Evolutionary conservation across 2,888 invertebrate species (phyloP).

Genomic region (Hemistola chrysoprasaria): DNA sequence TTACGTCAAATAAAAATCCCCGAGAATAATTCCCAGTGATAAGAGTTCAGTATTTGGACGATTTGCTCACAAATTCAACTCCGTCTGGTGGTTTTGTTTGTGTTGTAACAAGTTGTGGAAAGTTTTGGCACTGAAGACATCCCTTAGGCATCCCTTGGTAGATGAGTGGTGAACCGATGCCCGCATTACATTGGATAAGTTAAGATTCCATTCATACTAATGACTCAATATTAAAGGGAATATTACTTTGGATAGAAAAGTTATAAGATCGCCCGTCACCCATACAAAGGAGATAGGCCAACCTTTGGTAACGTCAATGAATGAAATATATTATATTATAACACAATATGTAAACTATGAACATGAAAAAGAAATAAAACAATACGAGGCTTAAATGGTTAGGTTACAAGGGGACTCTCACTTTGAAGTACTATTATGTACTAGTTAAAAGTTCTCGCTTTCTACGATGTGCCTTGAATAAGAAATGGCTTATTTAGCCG

Average conservation of each 20-base stretch:
- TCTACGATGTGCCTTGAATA: slow-evolving; percentile 20
- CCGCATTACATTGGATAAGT: slow-evolving; percentile 23
- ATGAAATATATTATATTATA: no score
- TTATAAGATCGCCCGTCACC: no score
- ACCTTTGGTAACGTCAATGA: no score
- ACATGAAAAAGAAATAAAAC: no score
- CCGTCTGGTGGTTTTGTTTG: slow-evolving; percentile 43
- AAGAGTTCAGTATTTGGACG: slow-evolving; percentile 40
- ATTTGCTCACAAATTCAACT: slow-evolving; percentile 42
- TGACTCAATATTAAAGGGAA: no score
- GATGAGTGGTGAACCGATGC: slow-evolving; percentile 21
- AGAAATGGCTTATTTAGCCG: slow-evolving; percentile 1
- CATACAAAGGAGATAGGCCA: no score
- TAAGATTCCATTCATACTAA: slow-evolving; percentile 2
- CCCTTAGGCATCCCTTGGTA: slow-evolving; percentile 15
- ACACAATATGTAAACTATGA: no score
- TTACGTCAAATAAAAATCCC: no score
- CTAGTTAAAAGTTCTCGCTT: slow-evolving; percentile 20
- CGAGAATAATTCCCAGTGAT: slow-evolving; percentile 15
- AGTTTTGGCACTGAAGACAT: slow-evolving; percentile 37
- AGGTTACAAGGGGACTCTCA: slow-evolving; percentile 29
- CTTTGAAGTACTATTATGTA: slow-evolving; percentile 20
- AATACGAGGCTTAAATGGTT: slow-evolving; percentile 24
- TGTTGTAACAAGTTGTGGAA: slow-evolving; percentile 34
- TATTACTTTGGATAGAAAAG: no score